Base-by-base conservation (phyloP, 2,113 vertebrate genomes). In the Cinclus cinclus region DNA sequence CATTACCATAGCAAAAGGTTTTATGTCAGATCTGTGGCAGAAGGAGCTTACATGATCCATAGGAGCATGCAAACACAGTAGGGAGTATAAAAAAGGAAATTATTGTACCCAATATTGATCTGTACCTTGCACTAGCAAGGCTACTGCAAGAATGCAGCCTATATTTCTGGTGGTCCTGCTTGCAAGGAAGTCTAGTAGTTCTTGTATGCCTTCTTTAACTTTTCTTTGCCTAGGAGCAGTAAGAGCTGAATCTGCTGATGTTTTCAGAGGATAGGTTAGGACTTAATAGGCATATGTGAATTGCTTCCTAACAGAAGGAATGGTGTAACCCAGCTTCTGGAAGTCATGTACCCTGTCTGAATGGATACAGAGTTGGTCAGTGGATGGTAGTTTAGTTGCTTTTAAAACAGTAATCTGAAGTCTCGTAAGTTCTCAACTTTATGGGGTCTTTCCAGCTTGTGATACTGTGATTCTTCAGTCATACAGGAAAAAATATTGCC, bases 41-140 rank as follows among this genome's bases (percentile, higher is more conserved):
- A 88, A 71, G 39, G 28, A 64, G 23, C 56, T 56, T 10, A 6
- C 5, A 2, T 46, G 28, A 84, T 74, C 39, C 47, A 30, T 14
- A 67, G 41, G 9, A 47, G n/a, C 0, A 2, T 64, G 62, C 46
- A 64, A 71, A 68, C 52, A 46, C 0, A 3, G 5, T 25, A 35
- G 2, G 4, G 24, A 50, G 13, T 50, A 12, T 30, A 50, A 64
- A 14, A 15, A 69, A 53, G 55, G 55, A 77, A 76, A 10, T 77
- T 1, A 18, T 42, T 7, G 1, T 84, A 55, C n/a, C 12, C 33
- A 15, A 6, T 52, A 59, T 6, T 64, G 49, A 41, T 65, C 46
- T 55, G 7, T 80, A 53, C 41, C n/a, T 69, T 92, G 49, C 20
- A 7, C 15, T 60, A 13, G 21, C 15, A 60, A 73, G 31, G 30